Base-by-base conservation (phyloP, 2,888 invertebrate genomes). In the Tetanocera ferruginea region DNA sequence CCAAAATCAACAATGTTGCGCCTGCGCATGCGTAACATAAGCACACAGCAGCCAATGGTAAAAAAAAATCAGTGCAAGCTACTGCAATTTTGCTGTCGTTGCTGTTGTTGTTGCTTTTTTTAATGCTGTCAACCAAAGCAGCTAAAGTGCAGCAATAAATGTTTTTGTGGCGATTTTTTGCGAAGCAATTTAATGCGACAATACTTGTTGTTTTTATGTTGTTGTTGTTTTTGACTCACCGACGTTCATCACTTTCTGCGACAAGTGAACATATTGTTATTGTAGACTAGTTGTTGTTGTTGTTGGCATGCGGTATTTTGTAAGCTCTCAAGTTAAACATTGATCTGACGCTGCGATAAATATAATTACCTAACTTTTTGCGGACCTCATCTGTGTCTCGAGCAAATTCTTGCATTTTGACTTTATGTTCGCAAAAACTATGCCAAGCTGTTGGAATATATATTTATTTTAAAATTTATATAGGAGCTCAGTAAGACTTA, bases 311-410 rank as follows among this genome's bases (percentile, higher is more conserved):
- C 37, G 76, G 79, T 71, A 79, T 79, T 72, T 77, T 62, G 77
- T 60, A 66, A 76, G 64, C 57, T 31, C 57, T 64, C 23, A 51
- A 66, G 66, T 34, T 55, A 28, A 75, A 52, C 75, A 81, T 81
- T 79, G 81, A 81, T 82, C 78, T 82, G 80, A 81, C 77, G 80
- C 78, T 80, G 70, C 57, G 81, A 82, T 82, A 79, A 82, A 82
- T 81, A 81, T 82, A 82, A 82, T 82, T 82, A 80, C 80, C 81
- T 80, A 79, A 80, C 79, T 81, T 79, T 79, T 60, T 31, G 62
- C 62, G n/a, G 5, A 49, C 28, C 72, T 43, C 60, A 23, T 43
- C 60, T 43, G 43, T 8, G 72, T 23, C 25, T 55, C 43, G 19
- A 8, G 34, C 14, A 43, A 57, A 72, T 72, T 43, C 19, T 67